Conservation (phyloP, 2,113 vertebrate species). For the Psittacara wagleri region DNA sequence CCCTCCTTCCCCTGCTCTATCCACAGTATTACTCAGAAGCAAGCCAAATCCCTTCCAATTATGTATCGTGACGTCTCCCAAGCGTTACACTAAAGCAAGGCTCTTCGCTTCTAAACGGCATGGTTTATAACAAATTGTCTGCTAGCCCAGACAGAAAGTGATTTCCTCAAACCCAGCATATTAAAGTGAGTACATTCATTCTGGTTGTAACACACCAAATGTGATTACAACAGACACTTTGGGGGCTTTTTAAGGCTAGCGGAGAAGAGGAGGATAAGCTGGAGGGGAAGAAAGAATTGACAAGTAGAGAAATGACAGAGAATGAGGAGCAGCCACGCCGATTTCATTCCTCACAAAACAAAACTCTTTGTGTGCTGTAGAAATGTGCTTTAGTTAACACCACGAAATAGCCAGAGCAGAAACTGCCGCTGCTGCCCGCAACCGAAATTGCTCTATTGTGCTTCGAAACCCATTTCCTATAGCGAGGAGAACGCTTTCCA, state of each 20-base stretch:
- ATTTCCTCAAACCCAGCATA: constrained; percentile 63
- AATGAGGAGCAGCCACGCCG: constrained; percentile 42
- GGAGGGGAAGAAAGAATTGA: constrained; percentile 57
- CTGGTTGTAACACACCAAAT: constrained; percentile 66
- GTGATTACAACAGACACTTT: constrained; percentile 70
- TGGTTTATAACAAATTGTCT: constrained; percentile 62
- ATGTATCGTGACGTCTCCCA: constrained; percentile 36
- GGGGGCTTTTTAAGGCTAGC: constrained; percentile 62
- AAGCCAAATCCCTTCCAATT: constrained; percentile 63
- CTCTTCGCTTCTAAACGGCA: constrained; percentile 57
- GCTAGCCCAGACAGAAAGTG: constrained; percentile 59
- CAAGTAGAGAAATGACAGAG: constrained; percentile 62
- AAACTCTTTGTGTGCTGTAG: constrained; percentile 45
- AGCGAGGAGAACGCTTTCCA: neutral
- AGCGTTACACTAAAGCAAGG: constrained; percentile 31
- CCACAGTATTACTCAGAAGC: constrained; percentile 19
- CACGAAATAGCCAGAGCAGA: constrained; percentile 8
- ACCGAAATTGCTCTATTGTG: constrained; percentile 58
- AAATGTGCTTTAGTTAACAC: constrained; percentile 52
- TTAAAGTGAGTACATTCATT: constrained; percentile 65
- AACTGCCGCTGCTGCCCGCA: neutral
- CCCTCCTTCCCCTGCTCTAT: neutral
- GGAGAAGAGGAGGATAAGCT: constrained; percentile 56
- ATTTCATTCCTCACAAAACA: constrained; percentile 64
- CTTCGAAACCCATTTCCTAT: constrained; percentile 46